Evolutionary conservation across 2,113 vertebrate genomes (phyloP), one percentile per base, ranked within the genome.

Genomic region (Anguilla rostrata): DNA sequence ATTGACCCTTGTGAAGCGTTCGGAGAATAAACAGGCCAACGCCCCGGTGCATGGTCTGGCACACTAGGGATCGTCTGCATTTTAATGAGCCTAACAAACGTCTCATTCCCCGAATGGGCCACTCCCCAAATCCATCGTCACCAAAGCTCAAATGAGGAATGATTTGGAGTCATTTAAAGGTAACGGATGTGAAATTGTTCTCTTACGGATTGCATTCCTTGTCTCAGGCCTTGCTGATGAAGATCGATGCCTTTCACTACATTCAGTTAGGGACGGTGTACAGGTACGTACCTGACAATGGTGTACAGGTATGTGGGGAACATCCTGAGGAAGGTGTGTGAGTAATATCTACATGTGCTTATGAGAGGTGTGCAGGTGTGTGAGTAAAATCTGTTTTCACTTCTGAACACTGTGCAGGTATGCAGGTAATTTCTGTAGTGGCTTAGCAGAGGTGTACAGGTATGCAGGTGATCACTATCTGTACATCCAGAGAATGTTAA

Each of bases 231-330:
- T 92, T 99, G 85, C 92, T 99, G 93, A 99, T 99, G 98, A 99
- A 99, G 97, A 99, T 99, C 0, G 98, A 99, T 94, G 98, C 98
- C 78, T 99, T 99, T 93, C 98, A 99, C 93, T 99, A 99, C 87
- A 99, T 99, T 92, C 98, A 99, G 88, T 95, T 90, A 91, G 97
- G 95, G 82, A 91, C 95, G 39, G 96, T 96, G 5, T 96, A 96
- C 93, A 95, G 95, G 94, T 96, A 90, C 57, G 1, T 83, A 15
- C 34, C 34, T 71, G 46, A 91, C 97, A 95, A 83, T 90, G 39
- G 95, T 96, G 4, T 96, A 96, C 93, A 95, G 94, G 94, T 96
- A 89, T 63, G 1, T 83, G 18, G 41, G 34, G 3, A 5, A 66
- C 5, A 11, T 0, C 18, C 8, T 3, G 18, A 6, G 5, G 18